Conservation (phyloP, 2,797 vertebrate genomes). For the Carapus acus region DNA sequence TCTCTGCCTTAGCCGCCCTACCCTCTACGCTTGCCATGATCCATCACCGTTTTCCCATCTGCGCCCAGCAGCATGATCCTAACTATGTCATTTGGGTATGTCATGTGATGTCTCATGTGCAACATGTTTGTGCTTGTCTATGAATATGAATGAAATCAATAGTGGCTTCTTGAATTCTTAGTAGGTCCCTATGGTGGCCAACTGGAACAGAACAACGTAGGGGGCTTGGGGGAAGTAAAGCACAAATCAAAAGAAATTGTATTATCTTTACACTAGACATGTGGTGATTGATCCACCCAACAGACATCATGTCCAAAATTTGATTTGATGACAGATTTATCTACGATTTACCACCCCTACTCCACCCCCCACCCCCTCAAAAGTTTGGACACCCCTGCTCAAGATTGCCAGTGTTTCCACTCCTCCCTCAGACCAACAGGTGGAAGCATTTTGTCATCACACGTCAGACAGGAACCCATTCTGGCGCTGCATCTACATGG, state of each 20-base stretch:
- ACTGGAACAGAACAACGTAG: too few species aligned
- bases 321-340: too few species aligned
- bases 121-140: neutral
- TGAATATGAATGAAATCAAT: too few species aligned
- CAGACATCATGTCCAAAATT: too few species aligned
- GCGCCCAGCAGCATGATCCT: slow-evolving; percentile 40
- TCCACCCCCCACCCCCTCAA: slow-evolving; percentile 26
- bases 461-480: slow-evolving; percentile 60
- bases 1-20: slow-evolving; percentile 74
- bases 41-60: slow-evolving; percentile 20
- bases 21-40: slow-evolving; percentile 77
- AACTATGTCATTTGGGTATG: slow-evolving; percentile 18
- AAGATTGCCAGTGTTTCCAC: slow-evolving; percentile 44
- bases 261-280: too few species aligned
- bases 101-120: neutral
- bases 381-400: neutral
- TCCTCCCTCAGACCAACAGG: slow-evolving; percentile 58
- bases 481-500: slow-evolving; percentile 6
- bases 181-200: too few species aligned
- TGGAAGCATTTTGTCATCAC: slow-evolving; percentile 44
- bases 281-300: too few species aligned
- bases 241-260: too few species aligned
- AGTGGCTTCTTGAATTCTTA: too few species aligned
- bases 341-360: slow-evolving; percentile 30
- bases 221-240: neutral